Evolutionary conservation across 2,888 invertebrate species (phyloP).

Genomic region (Ceriagrion tenellum): DNA sequence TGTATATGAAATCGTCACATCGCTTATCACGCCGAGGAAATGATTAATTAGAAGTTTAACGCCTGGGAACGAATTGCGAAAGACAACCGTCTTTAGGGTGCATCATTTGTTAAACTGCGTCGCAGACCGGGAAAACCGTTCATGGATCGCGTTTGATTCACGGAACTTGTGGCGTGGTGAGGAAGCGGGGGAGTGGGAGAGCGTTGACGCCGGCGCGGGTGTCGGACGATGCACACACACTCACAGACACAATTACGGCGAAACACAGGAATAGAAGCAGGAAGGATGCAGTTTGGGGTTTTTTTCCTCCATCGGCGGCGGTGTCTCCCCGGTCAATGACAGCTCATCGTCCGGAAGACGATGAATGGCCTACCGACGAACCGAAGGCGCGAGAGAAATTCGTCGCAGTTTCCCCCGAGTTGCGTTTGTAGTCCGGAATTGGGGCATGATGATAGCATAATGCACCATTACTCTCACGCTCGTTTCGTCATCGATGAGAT

Average conservation of each 20-base stretch:
- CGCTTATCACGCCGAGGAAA: too few relatives aligned
- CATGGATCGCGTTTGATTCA: slow-evolving; percentile 5
- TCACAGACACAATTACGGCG: not conserved
- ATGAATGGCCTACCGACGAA: too few relatives aligned
- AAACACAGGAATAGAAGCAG: slow-evolving; percentile 11
- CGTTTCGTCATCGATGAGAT: not conserved
- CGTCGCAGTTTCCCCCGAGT: not conserved
- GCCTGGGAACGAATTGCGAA: not conserved
- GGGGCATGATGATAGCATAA: not conserved
- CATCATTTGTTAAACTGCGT: not conserved
- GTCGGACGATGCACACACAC: not conserved
- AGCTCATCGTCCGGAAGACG: slow-evolving; percentile 23
- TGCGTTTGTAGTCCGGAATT: not conserved
- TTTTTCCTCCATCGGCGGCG: not conserved
- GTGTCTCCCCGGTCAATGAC: not conserved
- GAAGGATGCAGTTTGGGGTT: slow-evolving; percentile 17
- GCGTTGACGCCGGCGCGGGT: not conserved
- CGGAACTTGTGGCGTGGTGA: not conserved
- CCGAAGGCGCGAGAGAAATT: not conserved
- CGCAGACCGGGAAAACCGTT: not conserved
- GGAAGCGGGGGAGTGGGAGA: not conserved
- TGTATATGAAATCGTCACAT: too few relatives aligned
- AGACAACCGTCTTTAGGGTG: not conserved
- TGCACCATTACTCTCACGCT: not conserved
- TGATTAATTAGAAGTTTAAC: too few relatives aligned